A percentile compares a stretch with the other conserved stretches of the same genome.
These are phyloP conservation scores for Platynereis dumerilii DNA, from an alignment of 2,888 invertebrate species.

Conservation along the genomic window DNA sequence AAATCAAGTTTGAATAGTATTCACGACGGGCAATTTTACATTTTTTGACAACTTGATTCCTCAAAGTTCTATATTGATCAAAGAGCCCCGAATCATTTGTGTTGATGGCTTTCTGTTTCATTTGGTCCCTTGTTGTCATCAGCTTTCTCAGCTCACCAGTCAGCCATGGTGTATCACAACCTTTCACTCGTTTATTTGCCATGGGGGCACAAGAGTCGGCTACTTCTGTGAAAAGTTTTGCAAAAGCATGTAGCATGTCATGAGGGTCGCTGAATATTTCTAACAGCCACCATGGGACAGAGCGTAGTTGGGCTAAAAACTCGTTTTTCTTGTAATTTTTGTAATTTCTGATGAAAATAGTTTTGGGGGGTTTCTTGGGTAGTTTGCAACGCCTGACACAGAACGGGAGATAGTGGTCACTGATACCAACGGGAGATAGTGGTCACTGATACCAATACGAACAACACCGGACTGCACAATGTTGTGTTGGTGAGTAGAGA, in stretches of 20 bases:
- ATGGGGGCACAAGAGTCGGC: not conserved
- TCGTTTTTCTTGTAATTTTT: too few species aligned
- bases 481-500: too few species aligned
- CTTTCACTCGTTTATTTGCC: not conserved
- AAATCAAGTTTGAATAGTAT: not conserved
- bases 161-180: not conserved
- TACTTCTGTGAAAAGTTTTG: not conserved
- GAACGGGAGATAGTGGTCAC: too few species aligned
- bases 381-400: too few species aligned
- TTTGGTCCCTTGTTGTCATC: not conserved
- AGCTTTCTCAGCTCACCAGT: not conserved
- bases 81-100: not conserved
- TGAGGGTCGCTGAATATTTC: constrained; percentile 7
- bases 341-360: too few species aligned
- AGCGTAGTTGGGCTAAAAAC: too few species aligned
- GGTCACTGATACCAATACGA: too few species aligned
- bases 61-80: not conserved
- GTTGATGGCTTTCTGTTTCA: not conserved
- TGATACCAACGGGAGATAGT: too few species aligned
- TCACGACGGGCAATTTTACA: not conserved
- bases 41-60: not conserved
- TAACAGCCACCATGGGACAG: not conserved
- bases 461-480: too few species aligned
- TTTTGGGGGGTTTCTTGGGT: too few species aligned
- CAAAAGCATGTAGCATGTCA: not conserved